phyloP scores from a whole-genome alignment of 2,113 vertebrate genomes.

The Crotalus helleri region DNA sequence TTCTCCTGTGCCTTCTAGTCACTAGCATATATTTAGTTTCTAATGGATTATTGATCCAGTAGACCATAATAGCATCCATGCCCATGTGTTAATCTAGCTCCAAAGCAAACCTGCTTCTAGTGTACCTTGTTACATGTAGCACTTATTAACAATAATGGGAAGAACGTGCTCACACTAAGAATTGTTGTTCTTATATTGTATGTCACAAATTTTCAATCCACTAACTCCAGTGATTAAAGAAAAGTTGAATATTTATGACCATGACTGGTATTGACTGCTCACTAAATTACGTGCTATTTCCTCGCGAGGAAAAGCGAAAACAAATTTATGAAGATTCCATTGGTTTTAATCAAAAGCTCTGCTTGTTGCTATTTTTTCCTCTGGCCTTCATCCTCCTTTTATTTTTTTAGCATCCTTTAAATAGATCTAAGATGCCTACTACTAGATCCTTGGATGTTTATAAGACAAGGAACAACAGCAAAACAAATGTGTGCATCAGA shows the following conservation, averaged over 20 bases:
- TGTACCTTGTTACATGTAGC: not conserved
- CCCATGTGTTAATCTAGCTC: slow-evolving; percentile 6
- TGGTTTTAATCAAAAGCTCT: not conserved
- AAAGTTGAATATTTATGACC: not conserved
- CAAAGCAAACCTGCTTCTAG: not conserved
- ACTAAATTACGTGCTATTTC: not conserved
- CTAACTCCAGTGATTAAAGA: not conserved
- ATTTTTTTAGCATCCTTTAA: not conserved
- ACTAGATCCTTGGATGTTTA: not conserved
- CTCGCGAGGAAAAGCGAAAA: not conserved
- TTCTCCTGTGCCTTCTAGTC: not conserved
- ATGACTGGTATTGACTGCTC: not conserved
- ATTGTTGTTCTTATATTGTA: not conserved
- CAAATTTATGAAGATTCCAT: not conserved
- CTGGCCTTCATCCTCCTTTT: not conserved
- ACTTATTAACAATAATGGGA: not conserved
- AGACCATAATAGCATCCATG: not conserved
- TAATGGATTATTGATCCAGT: not conserved
- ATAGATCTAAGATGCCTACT: not conserved
- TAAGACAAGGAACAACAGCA: not conserved
- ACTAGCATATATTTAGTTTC: slow-evolving; percentile 7
- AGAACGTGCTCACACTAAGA: not conserved
- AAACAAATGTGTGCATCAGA: not conserved
- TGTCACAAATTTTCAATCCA: not conserved
- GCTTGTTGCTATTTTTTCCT: not conserved